Evolutionary conservation across 2,888 invertebrate genomes (phyloP).

Genomic region (Spisula subtruncata): DNA sequence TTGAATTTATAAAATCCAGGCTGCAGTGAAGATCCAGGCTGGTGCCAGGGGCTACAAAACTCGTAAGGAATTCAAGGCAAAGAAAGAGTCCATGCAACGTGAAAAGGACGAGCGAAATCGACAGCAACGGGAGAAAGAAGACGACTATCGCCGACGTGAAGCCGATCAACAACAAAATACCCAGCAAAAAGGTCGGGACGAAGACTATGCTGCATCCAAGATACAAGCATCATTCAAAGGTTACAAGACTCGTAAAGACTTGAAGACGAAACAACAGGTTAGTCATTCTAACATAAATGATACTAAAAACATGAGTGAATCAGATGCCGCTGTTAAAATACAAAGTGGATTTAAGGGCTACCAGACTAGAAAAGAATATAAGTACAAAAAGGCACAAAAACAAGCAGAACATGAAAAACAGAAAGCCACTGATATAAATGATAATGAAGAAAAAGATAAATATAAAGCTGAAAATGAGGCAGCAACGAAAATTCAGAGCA

Average conservation of each 20-base stretch:
- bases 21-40: conserved; percentile 64
- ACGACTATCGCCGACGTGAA: not conserved
- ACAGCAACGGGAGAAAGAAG: conserved; percentile 2
- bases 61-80: conserved; percentile 41
- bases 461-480: conserved; percentile 44
- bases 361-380: conserved; percentile 60
- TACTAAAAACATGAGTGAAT: conserved; percentile 35
- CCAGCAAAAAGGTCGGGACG: conserved; percentile 33
- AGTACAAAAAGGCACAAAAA: conserved; percentile 16
- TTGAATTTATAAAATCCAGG: conserved; percentile 54
- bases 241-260: conserved; percentile 48
- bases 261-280: conserved; percentile 58
- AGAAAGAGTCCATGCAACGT: conserved; percentile 13
- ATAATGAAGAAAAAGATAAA: conserved; percentile 43
- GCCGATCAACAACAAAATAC: not conserved
- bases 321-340: conserved; percentile 63
- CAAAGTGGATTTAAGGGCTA: conserved; percentile 67
- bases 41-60: conserved; percentile 52
- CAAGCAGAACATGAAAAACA: not conserved
- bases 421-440: conserved; percentile 45
- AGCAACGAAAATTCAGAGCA: conserved; percentile 62
- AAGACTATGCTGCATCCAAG: conserved; percentile 53
- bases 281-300: conserved; percentile 29
- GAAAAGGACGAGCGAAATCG: conserved; percentile 31
- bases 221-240: conserved; percentile 66